Percentiles rank a stretch among this genome's conserved stretches.
Evolutionary conservation across 2,113 vertebrate genomes (phyloP).

Genomic region (Vulpes lagopus): DNA sequence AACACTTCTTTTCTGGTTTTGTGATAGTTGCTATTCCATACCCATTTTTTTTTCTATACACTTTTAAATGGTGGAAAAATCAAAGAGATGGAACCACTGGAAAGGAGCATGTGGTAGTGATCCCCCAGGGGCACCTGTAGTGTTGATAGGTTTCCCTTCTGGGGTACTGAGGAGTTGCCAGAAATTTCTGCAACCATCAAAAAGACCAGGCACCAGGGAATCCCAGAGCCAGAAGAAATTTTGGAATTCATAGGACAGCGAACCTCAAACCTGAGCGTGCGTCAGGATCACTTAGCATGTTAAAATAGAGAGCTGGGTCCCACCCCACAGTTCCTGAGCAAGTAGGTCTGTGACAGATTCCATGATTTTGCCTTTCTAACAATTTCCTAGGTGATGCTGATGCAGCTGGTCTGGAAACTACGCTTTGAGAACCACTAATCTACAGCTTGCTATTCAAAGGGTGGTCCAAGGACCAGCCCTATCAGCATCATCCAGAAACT

Average conservation of each 20-base stretch:
- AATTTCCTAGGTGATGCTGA: background rate
- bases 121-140: background rate
- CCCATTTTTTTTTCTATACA: background rate
- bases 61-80: background rate
- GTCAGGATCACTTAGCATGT: background rate
- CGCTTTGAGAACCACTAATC: background rate
- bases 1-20: background rate
- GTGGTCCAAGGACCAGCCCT: background rate
- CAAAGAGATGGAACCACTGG: background rate
- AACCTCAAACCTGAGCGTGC: background rate
- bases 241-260: background rate
- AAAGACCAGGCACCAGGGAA: background rate
- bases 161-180: background rate
- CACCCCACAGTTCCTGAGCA: background rate
- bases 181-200: background rate
- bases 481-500: too few species aligned
- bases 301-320: background rate
- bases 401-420: background rate
- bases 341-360: background rate
- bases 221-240: background rate
- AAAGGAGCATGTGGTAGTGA: background rate
- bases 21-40: background rate
- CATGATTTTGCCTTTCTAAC: background rate
- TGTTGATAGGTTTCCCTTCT: background rate
- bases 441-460: background rate